phyloP scores from a whole-genome alignment of 2,888 invertebrate genomes.

The Galeopsomyia nigrocyanea region DNA sequence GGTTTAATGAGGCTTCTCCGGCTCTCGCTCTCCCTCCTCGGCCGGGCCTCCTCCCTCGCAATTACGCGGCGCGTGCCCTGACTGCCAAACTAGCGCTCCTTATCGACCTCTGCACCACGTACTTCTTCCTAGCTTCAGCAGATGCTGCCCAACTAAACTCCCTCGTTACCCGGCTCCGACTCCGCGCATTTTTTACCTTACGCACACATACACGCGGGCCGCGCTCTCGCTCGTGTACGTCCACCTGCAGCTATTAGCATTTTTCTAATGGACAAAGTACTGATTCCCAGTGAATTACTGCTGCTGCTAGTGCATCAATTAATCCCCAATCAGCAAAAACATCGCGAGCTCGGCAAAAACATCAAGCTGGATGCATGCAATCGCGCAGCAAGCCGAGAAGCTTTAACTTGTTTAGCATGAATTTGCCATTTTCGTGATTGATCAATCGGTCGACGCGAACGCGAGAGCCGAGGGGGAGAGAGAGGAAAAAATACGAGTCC shows the following conservation, averaged over 20 bases:
- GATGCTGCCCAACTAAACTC: slow-evolving; percentile 57
- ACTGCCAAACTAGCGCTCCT: slow-evolving; percentile 60
- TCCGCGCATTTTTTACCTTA: background rate
- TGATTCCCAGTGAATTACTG: too few relatives aligned
- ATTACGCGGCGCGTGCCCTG: slow-evolving; percentile 68
- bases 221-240: background rate
- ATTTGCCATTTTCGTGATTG: slow-evolving; percentile 36
- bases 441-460: slow-evolving; percentile 12
- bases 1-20: slow-evolving; percentile 44
- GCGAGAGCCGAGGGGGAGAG: background rate
- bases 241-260: too few relatives aligned
- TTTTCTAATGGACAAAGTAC: too few relatives aligned
- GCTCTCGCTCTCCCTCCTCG: slow-evolving; percentile 35
- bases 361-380: too few relatives aligned
- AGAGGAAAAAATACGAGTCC: background rate
- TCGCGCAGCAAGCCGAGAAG: background rate
- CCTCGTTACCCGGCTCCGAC: background rate
- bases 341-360: too few relatives aligned
- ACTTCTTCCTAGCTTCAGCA: slow-evolving; percentile 54
- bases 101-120: slow-evolving; percentile 48
- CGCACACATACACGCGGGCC: too few relatives aligned
- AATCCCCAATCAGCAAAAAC: too few relatives aligned
- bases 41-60: slow-evolving; percentile 57
- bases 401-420: slow-evolving; percentile 36
- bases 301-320: too few relatives aligned